Conservation (phyloP, 2,113 vertebrate genomes). For the Danio rerio region GRCz12tu NC_133198.1:491501-492000, state of each 20-base stretch:
- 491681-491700: conserved; percentile 82
- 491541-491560: no score
- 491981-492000: neutral
- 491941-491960: neutral
- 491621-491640: conserved; percentile 80
- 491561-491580: neutral
- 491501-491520: no score
- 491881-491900: no score
- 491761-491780: conserved; percentile 73
- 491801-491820: conserved; percentile 35
- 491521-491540: neutral
- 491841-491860: conserved; percentile 4
- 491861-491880: neutral
- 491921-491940: neutral
- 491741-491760: conserved; percentile 77
- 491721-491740: conserved; percentile 82
- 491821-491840: conserved; percentile 56
- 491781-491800: conserved; percentile 53
- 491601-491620: neutral
- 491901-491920: neutral
- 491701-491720: conserved; percentile 85
- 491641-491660: conserved; percentile 81
- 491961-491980: neutral
- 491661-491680: conserved; percentile 81
- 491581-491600: no score